Evolutionary conservation across 2,797 vertebrate species (phyloP).

Genomic region (Enteromius paludinosus): DNA sequence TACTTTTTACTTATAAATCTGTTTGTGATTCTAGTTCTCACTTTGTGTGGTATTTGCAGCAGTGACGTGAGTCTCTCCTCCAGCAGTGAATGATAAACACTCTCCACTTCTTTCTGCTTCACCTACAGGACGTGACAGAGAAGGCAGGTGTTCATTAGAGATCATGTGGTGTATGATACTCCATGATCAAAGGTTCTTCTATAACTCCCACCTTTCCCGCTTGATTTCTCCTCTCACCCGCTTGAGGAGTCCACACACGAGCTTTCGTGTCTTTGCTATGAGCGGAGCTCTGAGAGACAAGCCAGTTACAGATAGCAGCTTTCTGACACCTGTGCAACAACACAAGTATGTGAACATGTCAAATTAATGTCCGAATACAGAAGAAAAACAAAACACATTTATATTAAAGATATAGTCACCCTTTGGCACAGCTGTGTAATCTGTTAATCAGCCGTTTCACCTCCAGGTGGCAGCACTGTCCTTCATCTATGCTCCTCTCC

Average conservation of each 20-base stretch:
- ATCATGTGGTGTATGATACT: neutral
- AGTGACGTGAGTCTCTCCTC: conserved; percentile 76
- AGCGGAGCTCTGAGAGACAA: conserved; percentile 54
- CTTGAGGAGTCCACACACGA: neutral
- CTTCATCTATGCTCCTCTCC: conserved; percentile 52
- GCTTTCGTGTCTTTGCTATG: conserved; percentile 48
- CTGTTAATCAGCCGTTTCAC: conserved; percentile 65
- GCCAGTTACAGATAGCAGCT: conserved; percentile 49
- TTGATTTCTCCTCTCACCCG: conserved; percentile 21
- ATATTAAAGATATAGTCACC: conserved; percentile 61
- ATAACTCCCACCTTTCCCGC: conserved; percentile 60
- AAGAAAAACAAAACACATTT: neutral
- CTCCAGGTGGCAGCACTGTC: conserved; percentile 64
- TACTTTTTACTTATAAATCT: neutral
- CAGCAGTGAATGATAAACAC: conserved; percentile 58
- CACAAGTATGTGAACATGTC: neutral
- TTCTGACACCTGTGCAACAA: conserved; percentile 69
- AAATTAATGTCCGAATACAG: neutral
- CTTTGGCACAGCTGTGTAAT: conserved; percentile 66
- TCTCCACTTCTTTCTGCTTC: conserved; percentile 60
- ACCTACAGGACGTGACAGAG: conserved; percentile 50
- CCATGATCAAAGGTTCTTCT: neutral
- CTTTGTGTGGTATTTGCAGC: conserved; percentile 74
- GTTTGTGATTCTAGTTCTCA: conserved; percentile 31
- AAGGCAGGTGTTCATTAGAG: neutral